Evolutionary conservation across 2,113 vertebrate species (phyloP).

Genomic region (Epinephelus moara): DNA sequence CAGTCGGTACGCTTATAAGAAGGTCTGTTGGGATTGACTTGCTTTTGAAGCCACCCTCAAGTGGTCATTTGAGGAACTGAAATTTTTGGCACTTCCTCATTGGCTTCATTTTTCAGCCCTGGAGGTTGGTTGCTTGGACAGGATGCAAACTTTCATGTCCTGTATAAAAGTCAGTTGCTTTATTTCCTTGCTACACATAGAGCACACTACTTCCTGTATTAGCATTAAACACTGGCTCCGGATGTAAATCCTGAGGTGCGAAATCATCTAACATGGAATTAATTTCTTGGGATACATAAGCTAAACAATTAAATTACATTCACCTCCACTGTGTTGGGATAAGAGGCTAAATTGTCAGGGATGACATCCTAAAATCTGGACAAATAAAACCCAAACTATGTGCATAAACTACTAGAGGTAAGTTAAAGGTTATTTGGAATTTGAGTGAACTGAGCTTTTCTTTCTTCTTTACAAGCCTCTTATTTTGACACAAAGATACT

Average conservation of each 20-base stretch:
- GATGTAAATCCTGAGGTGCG: not conserved
- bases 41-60: too few species aligned
- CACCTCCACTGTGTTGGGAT: not conserved
- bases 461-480: not conserved
- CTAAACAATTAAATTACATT: constrained; percentile 7
- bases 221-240: not conserved
- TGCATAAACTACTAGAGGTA: not conserved
- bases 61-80: too few species aligned
- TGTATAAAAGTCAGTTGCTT: not conserved
- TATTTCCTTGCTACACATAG: not conserved
- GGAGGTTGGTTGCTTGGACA: not conserved
- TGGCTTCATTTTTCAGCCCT: too few species aligned
- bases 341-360: not conserved
- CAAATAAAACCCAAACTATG: not conserved
- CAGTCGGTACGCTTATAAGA: too few species aligned
- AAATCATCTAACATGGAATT: not conserved
- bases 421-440: constrained; percentile 1
- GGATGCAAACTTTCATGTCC: not conserved
- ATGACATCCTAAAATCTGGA: not conserved
- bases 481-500: constrained; percentile 13
- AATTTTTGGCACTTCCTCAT: too few species aligned
- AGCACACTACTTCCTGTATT: not conserved
- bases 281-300: not conserved
- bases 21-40: too few species aligned
- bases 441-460: not conserved